Evolutionary conservation across 2,113 vertebrate species (phyloP), one percentile per base, ranked within the genome.

Genomic region (Emberiza fucata): DNA sequence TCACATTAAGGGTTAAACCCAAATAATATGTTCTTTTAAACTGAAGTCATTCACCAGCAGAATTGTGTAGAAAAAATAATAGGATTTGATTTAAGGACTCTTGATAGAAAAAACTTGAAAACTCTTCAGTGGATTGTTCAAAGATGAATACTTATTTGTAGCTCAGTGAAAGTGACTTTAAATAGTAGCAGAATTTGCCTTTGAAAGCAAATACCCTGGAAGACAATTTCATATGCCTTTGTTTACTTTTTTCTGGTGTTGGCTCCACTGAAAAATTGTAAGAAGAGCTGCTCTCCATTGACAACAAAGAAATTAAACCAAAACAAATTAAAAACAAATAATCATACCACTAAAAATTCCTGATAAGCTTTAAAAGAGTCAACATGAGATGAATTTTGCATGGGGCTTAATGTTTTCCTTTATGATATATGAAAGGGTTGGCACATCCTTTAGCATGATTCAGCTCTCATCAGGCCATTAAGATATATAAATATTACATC

Each of bases 1-100:
- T 81, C 48, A 40, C 16, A 9, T 68, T 90, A 91, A 96, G 91
- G 31, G 64, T 96, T 97, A 86, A 89, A 72, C 81, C 56, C 90
- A 82, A 95, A 92, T 90, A 92, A 78, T 73, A 92, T 15, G 17
- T 94, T 97, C 78, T 81, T 95, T 96, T 89, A 86, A 92, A 86
- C n/a, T 73, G 91, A 95, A 94, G 76, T 47, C 69, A 95, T 95
- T 97, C 92, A 88, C 47, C 57, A 53, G 21, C 7, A 77, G 47
- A 92, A 91, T 28, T 54, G 33, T 51, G 33, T 9, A 78, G 47
- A 63, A 21, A 53, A 91, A 81, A 75, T 61, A 81, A 69, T 12
- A 56, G 24, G 33, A 87, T 88, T 90, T 82, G 22, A 69, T 83
- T 80, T 79, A 68, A 51, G 31, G 44, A 47, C 18, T 87, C 53